Percentiles rank a stretch among this genome's conserved stretches.
These are phyloP conservation scores for Chionoecetes opilio DNA, from an alignment of 1,140 invertebrate species.

Conservation along the genomic window DNA sequence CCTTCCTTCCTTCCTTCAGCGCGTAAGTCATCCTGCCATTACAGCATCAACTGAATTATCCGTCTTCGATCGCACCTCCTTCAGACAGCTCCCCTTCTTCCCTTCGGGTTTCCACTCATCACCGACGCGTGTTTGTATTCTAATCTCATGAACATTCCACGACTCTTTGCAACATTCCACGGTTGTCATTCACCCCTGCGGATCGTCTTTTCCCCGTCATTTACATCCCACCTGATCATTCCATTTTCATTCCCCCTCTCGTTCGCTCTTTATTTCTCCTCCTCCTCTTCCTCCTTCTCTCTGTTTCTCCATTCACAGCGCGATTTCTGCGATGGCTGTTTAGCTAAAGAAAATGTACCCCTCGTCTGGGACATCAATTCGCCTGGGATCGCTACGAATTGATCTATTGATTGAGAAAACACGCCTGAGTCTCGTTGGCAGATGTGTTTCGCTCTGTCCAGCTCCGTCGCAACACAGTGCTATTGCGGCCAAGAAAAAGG, in stretches of 20 bases:
- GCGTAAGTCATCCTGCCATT: neutral
- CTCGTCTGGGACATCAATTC: neutral
- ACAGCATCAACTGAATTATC: slow-evolving; percentile 20
- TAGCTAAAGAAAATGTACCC: neutral
- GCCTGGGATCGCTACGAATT: slow-evolving; percentile 54
- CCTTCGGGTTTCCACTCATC: neutral
- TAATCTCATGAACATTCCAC: slow-evolving; percentile 15
- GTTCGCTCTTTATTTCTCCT: neutral
- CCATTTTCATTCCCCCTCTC: slow-evolving; percentile 18
- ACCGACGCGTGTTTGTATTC: slow-evolving; percentile 9
- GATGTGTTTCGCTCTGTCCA: neutral
- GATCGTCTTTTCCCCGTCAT: neutral
- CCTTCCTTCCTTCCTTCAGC: too few species aligned
- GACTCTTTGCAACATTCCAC: slow-evolving; percentile 35
- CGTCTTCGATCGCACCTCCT: slow-evolving; percentile 1
- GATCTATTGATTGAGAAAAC: slow-evolving; percentile 59
- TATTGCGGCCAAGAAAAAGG: neutral
- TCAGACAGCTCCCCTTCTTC: neutral
- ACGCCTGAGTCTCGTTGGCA: slow-evolving; percentile 17
- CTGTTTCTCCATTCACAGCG: neutral
- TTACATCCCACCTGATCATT: slow-evolving; percentile 13
- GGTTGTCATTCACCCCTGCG: slow-evolving; percentile 24
- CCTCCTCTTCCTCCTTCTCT: neutral
- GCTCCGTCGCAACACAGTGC: neutral
- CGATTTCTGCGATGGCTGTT: neutral